These are phyloP conservation scores for Lasioglossum oenotherae DNA, from an alignment of 2,888 invertebrate genomes.

Conservation along the genomic window DNA sequence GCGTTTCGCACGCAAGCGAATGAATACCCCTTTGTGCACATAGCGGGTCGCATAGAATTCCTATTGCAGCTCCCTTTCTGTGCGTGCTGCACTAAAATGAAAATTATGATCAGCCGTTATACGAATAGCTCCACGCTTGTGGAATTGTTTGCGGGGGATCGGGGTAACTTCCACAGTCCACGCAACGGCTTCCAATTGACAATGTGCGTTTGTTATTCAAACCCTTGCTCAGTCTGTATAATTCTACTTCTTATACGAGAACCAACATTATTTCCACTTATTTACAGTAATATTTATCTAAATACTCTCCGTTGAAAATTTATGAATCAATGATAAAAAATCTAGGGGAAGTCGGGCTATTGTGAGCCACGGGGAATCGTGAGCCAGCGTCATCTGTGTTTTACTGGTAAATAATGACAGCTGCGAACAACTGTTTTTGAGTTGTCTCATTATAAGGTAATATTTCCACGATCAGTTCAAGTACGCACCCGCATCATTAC, in stretches of 20 bases:
- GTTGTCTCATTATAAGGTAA: too few species aligned
- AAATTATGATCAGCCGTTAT: conserved; percentile 52
- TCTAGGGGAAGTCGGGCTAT: too few species aligned
- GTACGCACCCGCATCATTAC: too few species aligned
- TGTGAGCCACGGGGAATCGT: too few species aligned
- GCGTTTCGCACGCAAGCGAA: conserved; percentile 87
- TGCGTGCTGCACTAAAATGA: conserved; percentile 86
- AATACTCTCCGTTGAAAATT: not conserved
- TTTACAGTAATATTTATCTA: not conserved
- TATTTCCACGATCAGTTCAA: too few species aligned
- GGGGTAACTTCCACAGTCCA: not conserved
- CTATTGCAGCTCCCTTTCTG: conserved; percentile 86
- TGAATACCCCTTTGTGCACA: conserved; percentile 86
- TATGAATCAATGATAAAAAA: not conserved
- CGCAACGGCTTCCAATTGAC: not conserved
- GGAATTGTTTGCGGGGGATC: not conserved
- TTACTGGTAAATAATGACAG: too few species aligned
- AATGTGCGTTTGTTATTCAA: not conserved
- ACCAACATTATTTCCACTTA: not conserved
- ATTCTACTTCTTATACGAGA: not conserved
- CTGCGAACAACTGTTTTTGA: too few species aligned
- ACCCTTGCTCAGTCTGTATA: not conserved
- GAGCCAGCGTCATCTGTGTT: too few species aligned
- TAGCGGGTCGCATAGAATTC: conserved; percentile 88
- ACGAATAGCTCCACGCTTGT: not conserved